Base-by-base conservation (phyloP, 2,113 vertebrate genomes). In the Eubucco bourcierii region DNA sequence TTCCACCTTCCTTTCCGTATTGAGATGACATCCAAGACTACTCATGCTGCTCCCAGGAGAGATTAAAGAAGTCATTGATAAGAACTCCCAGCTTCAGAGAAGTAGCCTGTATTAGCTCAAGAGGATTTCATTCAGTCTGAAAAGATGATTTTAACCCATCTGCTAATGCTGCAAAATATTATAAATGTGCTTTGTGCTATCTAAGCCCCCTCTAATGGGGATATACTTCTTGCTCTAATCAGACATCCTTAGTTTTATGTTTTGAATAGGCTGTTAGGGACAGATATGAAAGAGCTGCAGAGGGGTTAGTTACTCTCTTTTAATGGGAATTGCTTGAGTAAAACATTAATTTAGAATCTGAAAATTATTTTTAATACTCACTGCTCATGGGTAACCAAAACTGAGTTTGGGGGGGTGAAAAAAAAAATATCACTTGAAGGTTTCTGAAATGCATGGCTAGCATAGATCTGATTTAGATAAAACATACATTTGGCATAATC, bases 261-360 rank as follows among this genome's bases (percentile, higher is more conserved):
- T 85, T 91, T 77, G 64, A 85, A 95, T 64, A 80, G 68, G 24
- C 60, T 89, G 39, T 87, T 83, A 85, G 52, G 64, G 59, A 82
- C 60, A 94, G 85, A 82, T 71, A 91, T 12, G 56, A 73, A 89
- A 90, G 72, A 84, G 15, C 24, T 71, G 55, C 34, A 37, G 50
- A 92, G 64, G 63, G 52, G 24, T 95, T 87, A 68, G 31, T 88
- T 82, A 66, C 29, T 55, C 18, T 55, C 3, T 80, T 93, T 91
- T 87, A 77, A 63, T 80, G 33, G 15, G 37, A 90, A 41, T 63
- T 6, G 2, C 56, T 81, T 79, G 70, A 86, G 53, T 68, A 87
- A 87, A 92, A 81, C n/a, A 65, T 14, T 5, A 80, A 80, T 73
- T 74, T 71, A 63, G 18, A 77, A 52, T 56, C 41, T 60, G 60